These are phyloP conservation scores for Heliocidaris erythrogramma DNA, from an alignment of 35 echinoderm and acorn worm genomes.

Conservation along the genomic window DNA sequence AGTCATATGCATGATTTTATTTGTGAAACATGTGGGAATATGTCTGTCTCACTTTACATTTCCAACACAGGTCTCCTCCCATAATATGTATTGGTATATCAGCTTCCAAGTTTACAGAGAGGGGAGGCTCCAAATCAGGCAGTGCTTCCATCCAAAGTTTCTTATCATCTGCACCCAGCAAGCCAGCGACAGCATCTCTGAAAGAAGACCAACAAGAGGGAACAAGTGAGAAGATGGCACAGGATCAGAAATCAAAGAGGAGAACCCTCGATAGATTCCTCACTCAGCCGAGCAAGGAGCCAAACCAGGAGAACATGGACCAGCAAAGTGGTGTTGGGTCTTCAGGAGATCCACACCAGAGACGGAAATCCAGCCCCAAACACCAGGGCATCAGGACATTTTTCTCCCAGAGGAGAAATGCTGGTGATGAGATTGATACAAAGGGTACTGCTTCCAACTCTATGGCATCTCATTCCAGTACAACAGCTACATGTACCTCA, in stretches of 20 bases:
- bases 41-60: neutral
- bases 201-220: slow-evolving; percentile 27
- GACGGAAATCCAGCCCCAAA: neutral
- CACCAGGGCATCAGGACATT: neutral
- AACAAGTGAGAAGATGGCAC: neutral
- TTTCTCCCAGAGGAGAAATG: neutral
- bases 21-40: neutral
- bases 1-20: neutral
- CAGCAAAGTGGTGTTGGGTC: neutral
- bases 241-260: neutral
- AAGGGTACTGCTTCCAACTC: neutral
- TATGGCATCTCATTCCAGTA: neutral
- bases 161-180: slow-evolving; percentile 31
- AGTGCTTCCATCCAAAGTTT: slow-evolving; percentile 65
- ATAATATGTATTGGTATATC: slow-evolving; percentile 71
- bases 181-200: neutral
- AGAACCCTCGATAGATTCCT: slow-evolving; percentile 38
- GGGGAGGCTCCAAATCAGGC: slow-evolving; percentile 31
- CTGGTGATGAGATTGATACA: neutral
- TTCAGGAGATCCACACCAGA: neutral
- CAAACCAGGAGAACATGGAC: neutral
- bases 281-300: neutral
- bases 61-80: slow-evolving; percentile 65
- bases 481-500: neutral
- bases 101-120: slow-evolving; percentile 77